Base-by-base conservation (phyloP, 2,888 invertebrate species). In the Melinaea menophilus region DNA sequence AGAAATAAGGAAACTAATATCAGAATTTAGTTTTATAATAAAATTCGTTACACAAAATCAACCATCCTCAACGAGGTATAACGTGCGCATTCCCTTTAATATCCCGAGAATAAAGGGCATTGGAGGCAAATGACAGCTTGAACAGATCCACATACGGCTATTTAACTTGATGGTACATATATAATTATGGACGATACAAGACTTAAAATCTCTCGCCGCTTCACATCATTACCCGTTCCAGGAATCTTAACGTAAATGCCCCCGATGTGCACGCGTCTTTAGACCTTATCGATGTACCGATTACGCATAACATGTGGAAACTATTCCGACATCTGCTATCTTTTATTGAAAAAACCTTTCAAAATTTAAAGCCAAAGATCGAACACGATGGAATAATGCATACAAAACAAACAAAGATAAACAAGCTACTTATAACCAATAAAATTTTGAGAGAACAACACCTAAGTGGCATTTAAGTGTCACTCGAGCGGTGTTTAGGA, bases 391-490 rank as follows among this genome's bases (percentile, higher is more conserved):
- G 68, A 66, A 72, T 74, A 75, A 76, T 70, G 72, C 68, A 67
- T 68, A 72, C 67, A 65, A 22, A 22, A 22, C 69, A 78, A 73
- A 77, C 83, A 80, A 85, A 84, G 76, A 78, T 77, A 77, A 79
- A 79, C 82, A 80, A 73, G 82, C 83, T 87, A 85, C 86, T 88
- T 87, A 84, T 77, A 79, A 86, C 79, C 78, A 84, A 88, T 89
- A 88, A 87, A 85, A 83, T 78, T 88, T 90, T 78, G 82, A 85
- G 81, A 81, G 84, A 85, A 86, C 84, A 85, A 80, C 84, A 79
- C 80, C 72, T 88, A 85, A 88, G 84, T 88, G 87, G 88, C 83
- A 88, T 87, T 87, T 84, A 86, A 77, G 88, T 88, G 90, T 89
- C 90, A 89, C 87, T 90, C 88, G 88, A 90, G 88, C 82, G 86